These are phyloP conservation scores for Hirtodrosophila alboralis DNA, from an alignment of 2,888 invertebrate species.

Conservation along the genomic window DNA sequence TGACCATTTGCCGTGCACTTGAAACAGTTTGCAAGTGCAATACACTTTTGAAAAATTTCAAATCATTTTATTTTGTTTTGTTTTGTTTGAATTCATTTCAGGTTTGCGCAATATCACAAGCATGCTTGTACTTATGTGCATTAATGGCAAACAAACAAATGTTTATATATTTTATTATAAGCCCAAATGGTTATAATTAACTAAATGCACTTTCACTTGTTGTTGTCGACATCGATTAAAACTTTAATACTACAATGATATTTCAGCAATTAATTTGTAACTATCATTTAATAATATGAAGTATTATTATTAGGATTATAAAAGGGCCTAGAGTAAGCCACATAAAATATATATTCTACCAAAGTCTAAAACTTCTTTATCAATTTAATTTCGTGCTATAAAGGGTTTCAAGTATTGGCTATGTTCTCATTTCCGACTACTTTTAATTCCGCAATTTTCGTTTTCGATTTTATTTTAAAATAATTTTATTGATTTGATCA, in stretches of 20 bases:
- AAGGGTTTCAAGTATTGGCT: too few species aligned
- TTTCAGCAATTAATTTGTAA: too few species aligned
- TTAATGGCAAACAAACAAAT: slow-evolving; percentile 8
- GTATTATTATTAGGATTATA: too few species aligned
- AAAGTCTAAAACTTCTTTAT: too few species aligned
- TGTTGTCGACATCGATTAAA: slow-evolving; percentile 23
- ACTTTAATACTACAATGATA: not conserved
- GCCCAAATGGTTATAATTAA: slow-evolving; percentile 57
- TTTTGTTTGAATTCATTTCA: slow-evolving; percentile 10
- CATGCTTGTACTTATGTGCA: slow-evolving; percentile 1
- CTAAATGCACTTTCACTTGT: slow-evolving; percentile 65
- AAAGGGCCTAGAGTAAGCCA: too few species aligned
- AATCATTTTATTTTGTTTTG: slow-evolving; percentile 22
- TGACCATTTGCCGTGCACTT: slow-evolving; percentile 61
- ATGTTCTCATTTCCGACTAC: too few species aligned
- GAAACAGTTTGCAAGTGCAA: slow-evolving; percentile 46
- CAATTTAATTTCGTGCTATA: too few species aligned
- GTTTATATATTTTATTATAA: slow-evolving; percentile 23
- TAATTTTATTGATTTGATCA: too few species aligned
- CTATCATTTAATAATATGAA: too few species aligned
- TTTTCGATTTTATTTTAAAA: too few species aligned
- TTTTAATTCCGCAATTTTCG: too few species aligned
- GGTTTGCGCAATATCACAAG: slow-evolving; percentile 52
- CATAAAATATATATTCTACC: too few species aligned
- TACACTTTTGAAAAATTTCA: slow-evolving; percentile 26